phyloP scores from a whole-genome alignment of 2,888 invertebrate genomes.

The Laspeyria flexula region DNA sequence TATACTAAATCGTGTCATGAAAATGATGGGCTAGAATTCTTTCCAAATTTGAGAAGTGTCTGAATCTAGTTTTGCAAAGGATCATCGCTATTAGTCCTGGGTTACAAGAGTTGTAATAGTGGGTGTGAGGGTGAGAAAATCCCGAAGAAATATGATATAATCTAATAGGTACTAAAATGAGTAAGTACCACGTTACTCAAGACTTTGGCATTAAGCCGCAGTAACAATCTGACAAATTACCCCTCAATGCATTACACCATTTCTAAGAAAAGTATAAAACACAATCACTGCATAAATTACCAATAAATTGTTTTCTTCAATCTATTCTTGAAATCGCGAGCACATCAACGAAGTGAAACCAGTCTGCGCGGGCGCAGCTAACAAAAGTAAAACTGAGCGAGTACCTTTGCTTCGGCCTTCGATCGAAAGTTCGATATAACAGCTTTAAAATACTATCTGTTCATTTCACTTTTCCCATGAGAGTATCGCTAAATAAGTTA shows the following conservation, averaged over 20 bases:
- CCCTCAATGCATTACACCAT: neutral
- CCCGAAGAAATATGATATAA: too few relatives aligned
- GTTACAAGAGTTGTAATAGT: too few relatives aligned
- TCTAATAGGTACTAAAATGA: neutral
- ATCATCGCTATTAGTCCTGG: too few relatives aligned
- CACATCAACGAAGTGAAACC: slow-evolving; percentile 42
- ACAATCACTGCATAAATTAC: slow-evolving; percentile 20
- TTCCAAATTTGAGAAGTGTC: too few relatives aligned
- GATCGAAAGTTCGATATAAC: slow-evolving; percentile 57
- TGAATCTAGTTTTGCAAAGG: too few relatives aligned
- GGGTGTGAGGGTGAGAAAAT: too few relatives aligned
- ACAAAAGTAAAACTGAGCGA: slow-evolving; percentile 53
- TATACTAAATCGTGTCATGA: too few relatives aligned
- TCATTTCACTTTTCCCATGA: slow-evolving; percentile 48
- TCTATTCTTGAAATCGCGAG: slow-evolving; percentile 30
- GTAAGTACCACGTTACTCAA: neutral
- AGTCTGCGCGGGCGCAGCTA: slow-evolving; percentile 35
- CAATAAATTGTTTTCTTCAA: slow-evolving; percentile 31
- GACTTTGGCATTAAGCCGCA: neutral
- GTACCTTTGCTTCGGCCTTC: slow-evolving; percentile 34
- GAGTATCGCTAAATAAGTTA: slow-evolving; percentile 7
- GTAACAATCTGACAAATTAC: neutral
- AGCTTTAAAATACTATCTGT: slow-evolving; percentile 31
- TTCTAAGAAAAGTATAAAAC: slow-evolving; percentile 2
- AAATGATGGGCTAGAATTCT: too few relatives aligned